Percentiles rank a stretch among this genome's conserved stretches.
Conservation (phyloP, 2,888 invertebrate genomes). For the Lasioglossum villosulum region DNA sequence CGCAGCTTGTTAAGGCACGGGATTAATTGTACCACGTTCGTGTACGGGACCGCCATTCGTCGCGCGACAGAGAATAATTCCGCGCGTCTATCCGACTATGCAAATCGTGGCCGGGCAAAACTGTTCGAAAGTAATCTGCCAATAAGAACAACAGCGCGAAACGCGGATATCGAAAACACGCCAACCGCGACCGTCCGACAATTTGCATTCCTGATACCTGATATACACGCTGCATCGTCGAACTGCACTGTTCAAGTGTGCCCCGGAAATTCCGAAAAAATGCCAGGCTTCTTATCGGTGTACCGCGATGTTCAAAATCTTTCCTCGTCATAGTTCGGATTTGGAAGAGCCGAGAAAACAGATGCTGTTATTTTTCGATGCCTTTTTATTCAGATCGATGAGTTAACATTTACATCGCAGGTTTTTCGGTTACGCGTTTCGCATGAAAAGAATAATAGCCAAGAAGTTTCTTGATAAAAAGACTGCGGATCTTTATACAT, state of each 20-base stretch:
- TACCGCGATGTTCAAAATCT: no score
- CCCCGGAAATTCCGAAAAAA: neutral
- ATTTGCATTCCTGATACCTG: slow-evolving; percentile 59
- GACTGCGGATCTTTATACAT: no score
- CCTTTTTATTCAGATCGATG: no score
- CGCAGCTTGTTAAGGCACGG: slow-evolving; percentile 25
- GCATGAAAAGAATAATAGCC: no score
- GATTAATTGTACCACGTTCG: slow-evolving; percentile 32
- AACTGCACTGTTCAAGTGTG: neutral
- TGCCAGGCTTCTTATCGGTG: neutral
- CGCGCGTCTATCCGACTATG: slow-evolving; percentile 32
- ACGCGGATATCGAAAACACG: slow-evolving; percentile 48
- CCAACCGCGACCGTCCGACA: slow-evolving; percentile 35
- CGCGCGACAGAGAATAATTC: slow-evolving; percentile 38
- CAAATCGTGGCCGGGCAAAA: slow-evolving; percentile 23
- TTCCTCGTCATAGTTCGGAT: no score
- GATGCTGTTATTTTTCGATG: no score
- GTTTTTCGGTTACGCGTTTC: no score
- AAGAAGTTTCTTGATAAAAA: no score
- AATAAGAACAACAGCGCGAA: slow-evolving; percentile 52
- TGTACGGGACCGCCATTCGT: slow-evolving; percentile 22
- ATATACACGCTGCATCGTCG: slow-evolving; percentile 16
- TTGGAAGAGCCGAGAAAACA: no score
- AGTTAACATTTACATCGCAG: no score
- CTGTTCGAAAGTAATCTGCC: slow-evolving; percentile 50